Conservation (phyloP, 2,113 vertebrate species). For the Stictonetta naevosa region DNA sequence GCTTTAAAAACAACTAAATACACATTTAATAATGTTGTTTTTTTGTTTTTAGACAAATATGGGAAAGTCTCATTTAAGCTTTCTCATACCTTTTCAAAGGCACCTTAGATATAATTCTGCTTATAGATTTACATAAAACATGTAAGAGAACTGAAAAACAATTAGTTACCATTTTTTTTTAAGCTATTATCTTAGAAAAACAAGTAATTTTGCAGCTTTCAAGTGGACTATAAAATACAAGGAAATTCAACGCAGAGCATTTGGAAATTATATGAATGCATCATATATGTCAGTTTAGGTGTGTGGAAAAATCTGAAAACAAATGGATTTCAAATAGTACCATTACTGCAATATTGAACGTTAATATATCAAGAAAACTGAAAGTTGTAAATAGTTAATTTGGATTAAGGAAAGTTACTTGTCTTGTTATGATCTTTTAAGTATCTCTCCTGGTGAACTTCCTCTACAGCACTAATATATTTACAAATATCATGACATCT, state of each 20-base stretch:
- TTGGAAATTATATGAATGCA: neutral
- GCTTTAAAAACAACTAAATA: slow-evolving; percentile 36
- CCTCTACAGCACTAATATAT: neutral
- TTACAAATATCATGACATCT: neutral
- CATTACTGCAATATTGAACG: neutral
- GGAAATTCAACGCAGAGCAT: neutral
- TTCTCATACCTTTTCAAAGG: neutral
- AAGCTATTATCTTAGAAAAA: neutral
- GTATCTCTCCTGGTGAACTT: neutral
- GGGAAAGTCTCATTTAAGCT: neutral
- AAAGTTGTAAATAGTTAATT: neutral
- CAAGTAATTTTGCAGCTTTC: neutral
- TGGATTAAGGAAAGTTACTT: neutral
- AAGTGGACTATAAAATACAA: neutral
- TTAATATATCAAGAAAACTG: slow-evolving; percentile 29
- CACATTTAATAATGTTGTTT: neutral
- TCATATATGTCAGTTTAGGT: neutral
- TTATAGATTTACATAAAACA: neutral
- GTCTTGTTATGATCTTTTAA: neutral
- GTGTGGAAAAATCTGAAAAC: neutral
- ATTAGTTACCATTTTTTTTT: neutral
- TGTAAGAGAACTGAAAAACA: neutral
- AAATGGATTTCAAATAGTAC: neutral
- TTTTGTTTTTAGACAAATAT: neutral
- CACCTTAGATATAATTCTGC: neutral